Base-by-base conservation (phyloP, 2,888 invertebrate genomes). In the Macrosiphum euphorbiae region DNA sequence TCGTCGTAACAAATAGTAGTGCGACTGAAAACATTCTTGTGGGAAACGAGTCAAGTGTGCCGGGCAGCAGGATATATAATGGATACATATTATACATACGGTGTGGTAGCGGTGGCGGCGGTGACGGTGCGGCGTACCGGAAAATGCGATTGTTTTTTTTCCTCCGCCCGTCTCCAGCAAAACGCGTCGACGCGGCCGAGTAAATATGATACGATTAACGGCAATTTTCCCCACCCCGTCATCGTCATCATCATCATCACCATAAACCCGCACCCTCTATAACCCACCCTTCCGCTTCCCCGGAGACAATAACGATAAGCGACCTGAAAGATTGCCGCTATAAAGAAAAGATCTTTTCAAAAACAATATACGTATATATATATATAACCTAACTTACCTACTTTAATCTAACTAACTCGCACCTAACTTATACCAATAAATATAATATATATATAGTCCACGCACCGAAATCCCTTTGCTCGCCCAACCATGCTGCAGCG, bases 1-100 rank as follows among this genome's bases (percentile, higher is more conserved):
- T 16, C 61, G 87, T 41, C n/a, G 86, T 93, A 93, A 93, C 93
- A 86, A 93, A 94, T 86, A 86, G 86, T 61, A 11, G n/a, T 20
- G n/a, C 41, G 88, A 28, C 58, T 58, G 87, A 90, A 90, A 94
- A 94, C 93, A 86, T 90, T 88, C 61, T 90, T 90, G 93, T 94
- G 93, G 93, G 93, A 94, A 94, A 90, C 90, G 93, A 90, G 93
- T 90, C 93, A 94, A 94, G 93, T 94, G 93, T 94, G 67, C 93
- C 58, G 85, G 93, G 90, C 93, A 93, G 92, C 88, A 92, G 61
- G 92, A 88, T 87, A 88, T 92, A 87, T 87, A 92, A 92, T 92
- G 67, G 86, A 67, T 78, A 88, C 61, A 61, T 58, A 67, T 26
- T 28, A 47, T 47, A 47, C 47, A 47, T 26, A 24, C 55, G 88